Evolutionary conservation across 2,113 vertebrate species (phyloP), one percentile per base, ranked within the genome.

Genomic region (Pollimyrus isidori): DNA sequence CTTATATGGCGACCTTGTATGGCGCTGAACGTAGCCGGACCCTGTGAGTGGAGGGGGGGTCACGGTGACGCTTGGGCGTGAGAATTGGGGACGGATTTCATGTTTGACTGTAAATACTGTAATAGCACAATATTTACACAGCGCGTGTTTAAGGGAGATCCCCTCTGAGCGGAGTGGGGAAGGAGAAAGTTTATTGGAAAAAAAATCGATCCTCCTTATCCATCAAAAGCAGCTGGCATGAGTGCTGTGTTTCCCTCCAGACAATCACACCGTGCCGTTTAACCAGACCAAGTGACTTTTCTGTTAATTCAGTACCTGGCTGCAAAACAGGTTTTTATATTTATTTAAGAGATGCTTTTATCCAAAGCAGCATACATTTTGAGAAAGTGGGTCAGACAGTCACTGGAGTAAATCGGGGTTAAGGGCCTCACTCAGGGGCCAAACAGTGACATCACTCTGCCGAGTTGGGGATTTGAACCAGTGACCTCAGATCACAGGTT

Each of bases 121-220:
- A 90, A 91, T 90, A 91, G 92, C 89, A 84, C 19, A 53, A 85
- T 94, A 93, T 93, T 90, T 89, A 92, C 90, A 89, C 91, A 89
- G 91, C 92, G 93, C 92, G 90, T 92, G 91, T 90, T 92, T 90
- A 91, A 90, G 88, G 91, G 56, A 89, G 85, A 46, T 86, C 92
- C 90, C 42, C 88, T 56, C 65, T 21, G 45, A 91, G 80, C 48
- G 88, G 2, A 35, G 65, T 88, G 93, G 94, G 15, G 95, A 96
- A 94, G 93, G 95, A 95, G 95, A 91, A 93, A 94, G 93, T 98
- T 99, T 99, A 99, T 98, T 98, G 96, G 98, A 99, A 99, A 99
- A 98, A 98, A 99, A 98, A 95, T 97, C 96, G 95, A 95, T 96
- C 97, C 97, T 97, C 94, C 94, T 93, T 95, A 96, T 95, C 95